Evolutionary conservation across 1,140 invertebrate species (phyloP), one percentile per base, ranked within the genome.

Genomic region (Diabrotica undecimpunctata): DNA sequence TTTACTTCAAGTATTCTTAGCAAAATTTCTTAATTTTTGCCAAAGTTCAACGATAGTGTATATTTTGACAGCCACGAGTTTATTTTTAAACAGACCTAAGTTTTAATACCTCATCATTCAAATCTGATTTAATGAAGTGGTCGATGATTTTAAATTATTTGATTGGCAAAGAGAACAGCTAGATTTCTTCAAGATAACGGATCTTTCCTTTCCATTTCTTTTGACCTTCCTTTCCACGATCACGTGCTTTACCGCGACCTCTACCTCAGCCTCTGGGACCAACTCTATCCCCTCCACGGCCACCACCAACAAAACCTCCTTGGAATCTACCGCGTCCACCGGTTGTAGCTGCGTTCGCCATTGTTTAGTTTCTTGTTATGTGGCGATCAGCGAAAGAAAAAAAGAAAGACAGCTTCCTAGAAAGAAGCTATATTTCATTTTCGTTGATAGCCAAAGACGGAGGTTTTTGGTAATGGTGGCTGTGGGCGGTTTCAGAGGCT

Each of bases 101-200:
- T n/a, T n/a, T n/a, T n/a, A n/a, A n/a, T 12, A 93, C 97, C 80
- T 99, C 98, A 84, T 99, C 98, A 76, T 98, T 98, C 9, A 99
- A 82, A 7, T 89, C 79, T 0, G 88, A 81, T 37, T 95, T 94
- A 75, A 99, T 89, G 83, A 99, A 98, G 78, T 92, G 91, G 79
- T 99, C 98, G 70, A 99, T 98, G 80, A 99, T 99, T 83, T 99
- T 97, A 76, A 90, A 96, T 83, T 99, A 98, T 87, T 99, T 99
- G 77, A 99, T 99, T 11, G 97, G 97, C 7, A 99, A 81, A 56
- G 97, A 99, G 84, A 98, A 99, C 39, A 98, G 85, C 76, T 99
- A 99, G 74, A 99, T 99, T 78, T 99, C 96, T 82, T 99, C 97
- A n/a, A 99, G 82, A 37, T 90, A 90, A 65, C 90, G 88, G 72